Percentiles rank a stretch among this genome's conserved stretches.
These are phyloP conservation scores for Laothoe populi DNA, from an alignment of 2,888 invertebrate species.

Conservation along the genomic window DNA sequence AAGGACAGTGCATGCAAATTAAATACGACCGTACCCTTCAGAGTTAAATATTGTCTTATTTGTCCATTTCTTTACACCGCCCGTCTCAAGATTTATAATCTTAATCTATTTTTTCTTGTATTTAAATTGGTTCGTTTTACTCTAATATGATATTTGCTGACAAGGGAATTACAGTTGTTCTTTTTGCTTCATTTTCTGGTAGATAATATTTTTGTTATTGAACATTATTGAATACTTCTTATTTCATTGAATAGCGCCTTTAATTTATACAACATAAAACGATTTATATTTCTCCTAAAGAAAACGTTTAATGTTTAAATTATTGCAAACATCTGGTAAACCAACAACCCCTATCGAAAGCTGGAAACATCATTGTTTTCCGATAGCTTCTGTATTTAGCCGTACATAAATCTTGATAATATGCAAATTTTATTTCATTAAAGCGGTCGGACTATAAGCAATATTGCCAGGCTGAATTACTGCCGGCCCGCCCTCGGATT, in stretches of 20 bases:
- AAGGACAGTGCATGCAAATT: slow-evolving; percentile 46
- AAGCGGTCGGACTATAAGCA: slow-evolving; percentile 78
- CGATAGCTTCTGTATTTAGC: slow-evolving; percentile 59
- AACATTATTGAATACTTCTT: too few relatives aligned
- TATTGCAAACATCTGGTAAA: slow-evolving; percentile 35
- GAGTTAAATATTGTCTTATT: slow-evolving; percentile 49
- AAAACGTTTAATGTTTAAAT: slow-evolving; percentile 1
- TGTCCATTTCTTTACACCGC: slow-evolving; percentile 52
- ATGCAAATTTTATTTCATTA: slow-evolving; percentile 85
- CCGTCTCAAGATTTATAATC: slow-evolving; percentile 50
- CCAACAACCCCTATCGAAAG: slow-evolving; percentile 13
- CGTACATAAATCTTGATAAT: slow-evolving; percentile 79
- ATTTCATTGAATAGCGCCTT: too few relatives aligned
- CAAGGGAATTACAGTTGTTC: neutral
- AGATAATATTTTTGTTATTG: neutral
- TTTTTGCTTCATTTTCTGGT: neutral
- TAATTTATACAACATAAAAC: too few relatives aligned
- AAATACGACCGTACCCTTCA: slow-evolving; percentile 46
- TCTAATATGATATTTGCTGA: neutral
- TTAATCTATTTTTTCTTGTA: slow-evolving; percentile 48
- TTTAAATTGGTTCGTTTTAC: slow-evolving; percentile 43
- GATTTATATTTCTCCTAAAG: too few relatives aligned
- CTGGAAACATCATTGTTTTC: slow-evolving; percentile 68
- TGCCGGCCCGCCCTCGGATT: slow-evolving; percentile 76
- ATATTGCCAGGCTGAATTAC: slow-evolving; percentile 77